Conservation (phyloP, 2,888 invertebrate genomes). For the Melieria picta region DNA sequence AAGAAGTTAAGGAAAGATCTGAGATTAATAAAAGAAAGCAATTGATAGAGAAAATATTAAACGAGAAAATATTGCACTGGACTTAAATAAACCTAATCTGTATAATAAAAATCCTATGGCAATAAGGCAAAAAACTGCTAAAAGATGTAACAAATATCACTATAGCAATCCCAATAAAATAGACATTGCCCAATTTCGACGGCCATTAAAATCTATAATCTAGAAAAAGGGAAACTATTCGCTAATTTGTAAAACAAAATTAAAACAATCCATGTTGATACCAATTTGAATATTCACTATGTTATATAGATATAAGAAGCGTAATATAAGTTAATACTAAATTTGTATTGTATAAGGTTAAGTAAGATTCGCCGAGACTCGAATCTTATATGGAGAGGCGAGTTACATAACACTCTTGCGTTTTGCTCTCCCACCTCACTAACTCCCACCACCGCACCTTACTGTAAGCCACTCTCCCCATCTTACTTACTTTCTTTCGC, state of each 20-base stretch:
- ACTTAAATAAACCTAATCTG: not conserved
- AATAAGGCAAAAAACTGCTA: no score
- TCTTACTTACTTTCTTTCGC: no score
- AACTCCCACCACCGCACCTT: no score
- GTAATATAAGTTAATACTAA: not conserved
- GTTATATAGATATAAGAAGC: not conserved
- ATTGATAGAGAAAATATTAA: slow-evolving; percentile 7
- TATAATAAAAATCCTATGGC: slow-evolving; percentile 16
- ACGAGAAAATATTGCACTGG: not conserved
- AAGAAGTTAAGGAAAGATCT: slow-evolving; percentile 4
- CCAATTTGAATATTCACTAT: not conserved
- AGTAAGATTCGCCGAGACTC: not conserved
- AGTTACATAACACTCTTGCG: not conserved
- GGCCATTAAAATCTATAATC: slow-evolving; percentile 5
- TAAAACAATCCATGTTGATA: not conserved
- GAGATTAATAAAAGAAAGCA: not conserved
- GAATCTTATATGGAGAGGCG: not conserved
- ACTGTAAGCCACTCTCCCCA: no score
- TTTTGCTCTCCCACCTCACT: no score
- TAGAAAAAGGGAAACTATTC: not conserved
- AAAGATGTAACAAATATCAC: not conserved
- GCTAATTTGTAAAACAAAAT: not conserved
- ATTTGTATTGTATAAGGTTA: not conserved
- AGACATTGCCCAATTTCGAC: slow-evolving; percentile 5
- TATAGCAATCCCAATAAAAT: slow-evolving; percentile 23